Evolutionary conservation across 2,888 invertebrate species (phyloP).

Genomic region (Gibbula magus): DNA sequence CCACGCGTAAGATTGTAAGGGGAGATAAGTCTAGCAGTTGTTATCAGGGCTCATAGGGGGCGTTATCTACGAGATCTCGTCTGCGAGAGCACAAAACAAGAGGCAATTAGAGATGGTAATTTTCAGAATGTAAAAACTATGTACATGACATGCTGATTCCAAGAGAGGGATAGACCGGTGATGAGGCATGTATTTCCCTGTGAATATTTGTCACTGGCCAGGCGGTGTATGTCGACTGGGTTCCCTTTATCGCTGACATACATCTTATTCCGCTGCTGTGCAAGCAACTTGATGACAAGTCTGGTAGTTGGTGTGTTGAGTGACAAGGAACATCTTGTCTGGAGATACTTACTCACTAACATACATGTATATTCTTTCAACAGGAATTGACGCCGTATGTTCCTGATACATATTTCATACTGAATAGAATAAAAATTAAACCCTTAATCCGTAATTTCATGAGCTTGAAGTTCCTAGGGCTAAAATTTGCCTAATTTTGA

Average conservation of each 20-base stretch:
- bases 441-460: too few species aligned
- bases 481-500: too few species aligned
- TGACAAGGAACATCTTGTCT: too few species aligned
- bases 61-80: constrained; percentile 3
- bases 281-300: too few species aligned
- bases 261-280: background rate
- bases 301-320: too few species aligned
- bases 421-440: too few species aligned
- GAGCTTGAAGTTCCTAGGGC: too few species aligned
- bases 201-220: constrained; percentile 5
- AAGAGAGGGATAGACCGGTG: background rate
- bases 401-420: too few species aligned
- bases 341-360: too few species aligned
- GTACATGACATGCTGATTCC: background rate
- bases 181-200: background rate
- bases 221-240: background rate
- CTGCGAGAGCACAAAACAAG: background rate
- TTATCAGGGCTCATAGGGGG: background rate
- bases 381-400: too few species aligned
- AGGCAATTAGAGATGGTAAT: constrained; percentile 18
- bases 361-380: too few species aligned
- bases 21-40: constrained; percentile 24
- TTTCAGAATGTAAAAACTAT: constrained; percentile 5
- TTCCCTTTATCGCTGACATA: constrained; percentile 3
- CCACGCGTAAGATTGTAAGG: constrained; percentile 12